Evolutionary conservation across 92 coral and sea anemone species (phyloP).

Genomic region (Zoanthus gigantus): DNA sequence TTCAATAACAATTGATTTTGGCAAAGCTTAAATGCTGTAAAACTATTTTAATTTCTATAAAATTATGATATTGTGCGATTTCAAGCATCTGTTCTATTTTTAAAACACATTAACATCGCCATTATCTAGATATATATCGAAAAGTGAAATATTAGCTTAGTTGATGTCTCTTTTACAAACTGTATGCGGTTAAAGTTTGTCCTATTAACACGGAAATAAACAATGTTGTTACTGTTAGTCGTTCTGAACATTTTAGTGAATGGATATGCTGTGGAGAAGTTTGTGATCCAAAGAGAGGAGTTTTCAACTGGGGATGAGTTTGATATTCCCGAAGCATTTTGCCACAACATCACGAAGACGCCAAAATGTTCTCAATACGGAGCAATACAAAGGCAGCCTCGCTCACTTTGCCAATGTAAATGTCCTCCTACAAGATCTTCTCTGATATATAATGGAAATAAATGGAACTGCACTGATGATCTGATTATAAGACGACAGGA

Average conservation of each 20-base stretch:
- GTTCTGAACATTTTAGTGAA: neutral
- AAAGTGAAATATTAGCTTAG: neutral
- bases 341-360: constrained; percentile 28
- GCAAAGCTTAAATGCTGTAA: neutral
- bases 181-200: neutral
- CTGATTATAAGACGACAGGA: neutral
- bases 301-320: neutral
- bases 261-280: neutral
- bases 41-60: neutral
- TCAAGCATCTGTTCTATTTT: neutral
- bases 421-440: constrained; percentile 32
- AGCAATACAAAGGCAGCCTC: neutral
- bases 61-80: neutral
- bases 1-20: neutral
- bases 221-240: neutral
- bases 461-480: constrained; percentile 40
- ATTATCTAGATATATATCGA: neutral
- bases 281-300: constrained; percentile 13
- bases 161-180: neutral
- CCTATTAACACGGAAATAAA: neutral
- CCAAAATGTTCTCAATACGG: constrained; percentile 15
- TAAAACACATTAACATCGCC: neutral
- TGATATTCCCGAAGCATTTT: neutral
- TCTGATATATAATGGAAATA: neutral
- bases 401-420: neutral